These are phyloP conservation scores for Muscicapa comitata DNA, from an alignment of 2,797 vertebrate genomes.

Conservation along the genomic window DNA sequence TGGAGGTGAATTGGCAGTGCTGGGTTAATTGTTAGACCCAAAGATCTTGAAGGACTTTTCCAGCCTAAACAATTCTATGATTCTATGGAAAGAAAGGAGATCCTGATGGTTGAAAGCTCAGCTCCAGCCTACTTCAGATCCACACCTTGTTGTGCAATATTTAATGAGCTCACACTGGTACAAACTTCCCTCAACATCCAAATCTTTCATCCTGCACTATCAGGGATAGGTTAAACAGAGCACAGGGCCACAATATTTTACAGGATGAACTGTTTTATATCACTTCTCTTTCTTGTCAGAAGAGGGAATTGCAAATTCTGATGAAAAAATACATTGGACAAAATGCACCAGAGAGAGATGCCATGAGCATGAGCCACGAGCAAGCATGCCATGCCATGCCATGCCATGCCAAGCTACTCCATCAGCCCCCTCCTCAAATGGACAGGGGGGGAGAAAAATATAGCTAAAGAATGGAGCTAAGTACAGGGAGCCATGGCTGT, in stretches of 20 bases:
- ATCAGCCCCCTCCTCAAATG: not conserved
- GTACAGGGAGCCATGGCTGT: not conserved
- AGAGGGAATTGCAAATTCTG: not conserved
- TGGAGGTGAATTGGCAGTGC: not conserved
- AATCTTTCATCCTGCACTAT: not conserved
- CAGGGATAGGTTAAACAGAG: not conserved
- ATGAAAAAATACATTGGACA: not conserved
- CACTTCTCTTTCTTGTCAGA: not conserved
- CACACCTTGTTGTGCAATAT: not conserved
- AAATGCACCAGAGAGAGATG: not conserved
- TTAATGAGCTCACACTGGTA: not conserved
- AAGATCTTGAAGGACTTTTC: not conserved
- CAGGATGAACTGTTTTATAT: not conserved
- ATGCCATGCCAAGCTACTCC: not conserved
- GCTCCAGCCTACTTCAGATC: accelerated
- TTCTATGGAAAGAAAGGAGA: not conserved
- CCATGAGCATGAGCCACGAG: too few relatives aligned
- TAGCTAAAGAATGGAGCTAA: not conserved
- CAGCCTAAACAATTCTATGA: not conserved
- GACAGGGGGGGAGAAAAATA: not conserved
- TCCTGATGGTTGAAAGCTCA: not conserved
- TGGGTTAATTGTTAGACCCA: not conserved
- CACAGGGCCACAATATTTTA: not conserved
- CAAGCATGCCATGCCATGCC: too few relatives aligned
- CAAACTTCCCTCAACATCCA: not conserved